Percentiles rank a stretch among this genome's conserved stretches.
Evolutionary conservation across 37 sponge, comb jelly and placozoan species (phyloP).

Genomic region (Diacarnus erythraeanus): DNA sequence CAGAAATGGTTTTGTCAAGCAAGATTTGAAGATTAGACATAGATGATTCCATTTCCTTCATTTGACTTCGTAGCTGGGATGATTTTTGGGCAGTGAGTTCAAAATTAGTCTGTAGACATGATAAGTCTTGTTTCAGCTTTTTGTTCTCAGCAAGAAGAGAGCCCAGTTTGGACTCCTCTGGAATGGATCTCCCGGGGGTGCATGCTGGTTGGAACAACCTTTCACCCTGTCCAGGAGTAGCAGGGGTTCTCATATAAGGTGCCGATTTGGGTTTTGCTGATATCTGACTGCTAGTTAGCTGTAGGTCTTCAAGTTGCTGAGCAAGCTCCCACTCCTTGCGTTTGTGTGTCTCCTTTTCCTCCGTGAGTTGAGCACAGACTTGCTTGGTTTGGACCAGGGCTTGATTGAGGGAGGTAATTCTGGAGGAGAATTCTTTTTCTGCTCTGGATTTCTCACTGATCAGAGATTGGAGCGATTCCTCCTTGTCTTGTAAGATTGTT

Average conservation of each 20-base stretch:
- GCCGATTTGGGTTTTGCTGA: not conserved
- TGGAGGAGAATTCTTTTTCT: conserved; percentile 29
- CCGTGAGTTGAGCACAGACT: conserved; percentile 25
- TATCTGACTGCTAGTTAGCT: not conserved
- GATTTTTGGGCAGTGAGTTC: conserved; percentile 54
- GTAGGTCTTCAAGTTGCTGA: conserved; percentile 12
- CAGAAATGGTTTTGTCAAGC: conserved; percentile 18
- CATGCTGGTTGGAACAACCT: not conserved
- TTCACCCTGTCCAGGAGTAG: not conserved
- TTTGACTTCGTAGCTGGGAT: conserved; percentile 35
- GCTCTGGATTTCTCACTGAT: conserved; percentile 1
- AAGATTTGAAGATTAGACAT: conserved; percentile 28
- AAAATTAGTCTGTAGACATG: conserved; percentile 59
- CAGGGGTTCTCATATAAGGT: conserved; percentile 18
- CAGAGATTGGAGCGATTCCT: conserved; percentile 19
- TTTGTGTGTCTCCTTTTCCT: conserved; percentile 26
- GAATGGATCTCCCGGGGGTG: conserved; percentile 30
- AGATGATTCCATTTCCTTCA: conserved; percentile 31
- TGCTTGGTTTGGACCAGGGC: conserved; percentile 51
- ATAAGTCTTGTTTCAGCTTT: conserved; percentile 48
- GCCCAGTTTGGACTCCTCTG: conserved; percentile 34
- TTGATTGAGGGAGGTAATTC: conserved; percentile 51
- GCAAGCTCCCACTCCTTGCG: conserved; percentile 25
- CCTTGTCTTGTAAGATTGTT: conserved; percentile 18
- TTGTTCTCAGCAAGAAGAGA: conserved; percentile 26